These are phyloP conservation scores for Muntiacus muntjak DNA, from an alignment of 2,113 vertebrate genomes.

Conservation along the genomic window DNA sequence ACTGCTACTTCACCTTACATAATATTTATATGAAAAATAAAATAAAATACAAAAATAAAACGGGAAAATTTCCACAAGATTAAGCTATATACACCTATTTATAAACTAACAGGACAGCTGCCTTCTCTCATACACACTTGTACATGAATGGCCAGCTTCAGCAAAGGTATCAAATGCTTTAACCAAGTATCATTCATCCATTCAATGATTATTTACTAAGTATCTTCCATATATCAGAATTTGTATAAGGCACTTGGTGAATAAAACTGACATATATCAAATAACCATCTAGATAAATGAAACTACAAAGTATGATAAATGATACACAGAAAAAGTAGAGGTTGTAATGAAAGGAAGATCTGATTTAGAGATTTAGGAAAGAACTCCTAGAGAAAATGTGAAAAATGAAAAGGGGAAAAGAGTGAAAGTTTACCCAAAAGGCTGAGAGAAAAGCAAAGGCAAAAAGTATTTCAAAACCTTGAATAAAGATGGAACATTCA, in stretches of 20 bases:
- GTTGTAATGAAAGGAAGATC: neutral
- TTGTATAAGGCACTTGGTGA: neutral
- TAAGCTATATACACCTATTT: neutral
- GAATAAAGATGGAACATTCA: neutral
- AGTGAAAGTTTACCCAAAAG: neutral
- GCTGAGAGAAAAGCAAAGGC: neutral
- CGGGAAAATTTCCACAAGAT: neutral
- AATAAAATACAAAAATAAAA: neutral
- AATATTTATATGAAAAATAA: neutral
- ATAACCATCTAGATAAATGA: neutral
- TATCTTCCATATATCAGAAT: neutral
- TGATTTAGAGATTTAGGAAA: neutral
- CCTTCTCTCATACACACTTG: neutral
- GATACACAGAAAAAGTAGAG: neutral
- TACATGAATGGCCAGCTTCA: neutral
- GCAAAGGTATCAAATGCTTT: neutral
- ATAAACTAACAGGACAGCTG: neutral
- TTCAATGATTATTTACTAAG: neutral
- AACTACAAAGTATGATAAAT: neutral
- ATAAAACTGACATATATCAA: neutral
- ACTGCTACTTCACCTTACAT: conserved; percentile 17
- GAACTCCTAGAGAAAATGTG: neutral
- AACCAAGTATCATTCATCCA: neutral
- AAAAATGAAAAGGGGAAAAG: neutral
- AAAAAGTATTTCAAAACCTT: neutral